Evolutionary conservation across 1,140 invertebrate species (phyloP).

Genomic region (Drosophila neocordata): DNA sequence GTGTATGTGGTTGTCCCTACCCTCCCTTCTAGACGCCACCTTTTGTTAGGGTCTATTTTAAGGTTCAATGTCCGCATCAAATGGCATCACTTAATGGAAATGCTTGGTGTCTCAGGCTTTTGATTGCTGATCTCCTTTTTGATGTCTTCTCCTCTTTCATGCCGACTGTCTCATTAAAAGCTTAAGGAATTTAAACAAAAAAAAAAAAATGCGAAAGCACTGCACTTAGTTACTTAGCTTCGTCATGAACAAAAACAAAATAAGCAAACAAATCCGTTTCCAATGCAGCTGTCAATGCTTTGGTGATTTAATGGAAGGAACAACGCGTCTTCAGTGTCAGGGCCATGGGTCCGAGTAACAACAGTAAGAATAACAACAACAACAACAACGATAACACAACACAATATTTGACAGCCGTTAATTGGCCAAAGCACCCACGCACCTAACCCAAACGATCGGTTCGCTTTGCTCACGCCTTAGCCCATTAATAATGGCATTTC

Average conservation of each 20-base stretch:
- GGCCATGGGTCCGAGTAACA: slow-evolving; percentile 16
- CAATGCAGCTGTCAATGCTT: slow-evolving; percentile 62
- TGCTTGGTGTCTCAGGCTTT: slow-evolving; percentile 14
- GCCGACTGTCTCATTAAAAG: slow-evolving; percentile 63
- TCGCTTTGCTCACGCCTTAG: slow-evolving; percentile 49
- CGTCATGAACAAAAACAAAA: slow-evolving; percentile 24
- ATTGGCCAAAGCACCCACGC: slow-evolving; percentile 66
- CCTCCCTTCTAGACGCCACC: slow-evolving; percentile 12
- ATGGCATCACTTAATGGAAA: slow-evolving; percentile 56
- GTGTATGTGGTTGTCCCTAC: slow-evolving; percentile 52
- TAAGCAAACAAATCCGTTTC: slow-evolving; percentile 42
- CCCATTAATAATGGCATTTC: slow-evolving; percentile 69
- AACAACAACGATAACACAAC: no score
- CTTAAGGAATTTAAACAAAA: slow-evolving; percentile 54
- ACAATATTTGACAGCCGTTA: slow-evolving; percentile 77
- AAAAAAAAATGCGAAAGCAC: slow-evolving; percentile 40
- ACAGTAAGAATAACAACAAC: slow-evolving; percentile 14
- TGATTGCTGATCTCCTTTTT: slow-evolving; percentile 35
- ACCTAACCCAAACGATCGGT: neutral
- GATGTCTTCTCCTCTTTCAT: slow-evolving; percentile 37
- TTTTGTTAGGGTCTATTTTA: slow-evolving; percentile 66
- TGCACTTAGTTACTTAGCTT: slow-evolving; percentile 38
- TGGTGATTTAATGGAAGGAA: slow-evolving; percentile 5
- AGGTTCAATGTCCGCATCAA: slow-evolving; percentile 73
- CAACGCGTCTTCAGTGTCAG: slow-evolving; percentile 49